A percentile compares a stretch with the other conserved stretches of the same genome.
Evolutionary conservation across 2,797 vertebrate species (phyloP).

Genomic region (Cynopterus sphinx): DNA sequence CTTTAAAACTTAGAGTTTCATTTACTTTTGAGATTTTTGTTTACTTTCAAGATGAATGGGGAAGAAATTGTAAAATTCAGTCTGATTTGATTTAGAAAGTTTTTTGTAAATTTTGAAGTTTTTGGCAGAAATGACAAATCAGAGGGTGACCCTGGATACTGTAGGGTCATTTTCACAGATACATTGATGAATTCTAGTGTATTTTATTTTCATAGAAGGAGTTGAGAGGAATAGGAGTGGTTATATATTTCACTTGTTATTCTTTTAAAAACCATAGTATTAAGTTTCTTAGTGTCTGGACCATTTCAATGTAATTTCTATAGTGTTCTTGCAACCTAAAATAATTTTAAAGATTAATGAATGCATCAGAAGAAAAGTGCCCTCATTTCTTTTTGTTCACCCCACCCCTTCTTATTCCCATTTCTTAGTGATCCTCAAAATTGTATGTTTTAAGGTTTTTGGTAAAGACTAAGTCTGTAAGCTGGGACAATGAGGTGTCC

Average conservation of each 20-base stretch:
- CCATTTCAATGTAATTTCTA: background rate
- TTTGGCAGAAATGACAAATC: background rate
- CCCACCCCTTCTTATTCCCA: background rate
- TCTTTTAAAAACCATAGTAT: constrained; percentile 4
- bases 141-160: background rate
- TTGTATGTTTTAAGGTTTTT: constrained; percentile 20
- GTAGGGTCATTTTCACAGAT: background rate
- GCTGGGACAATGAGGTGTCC: background rate
- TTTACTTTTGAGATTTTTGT: background rate
- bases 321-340: constrained; percentile 7
- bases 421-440: background rate
- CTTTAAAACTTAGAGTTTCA: background rate
- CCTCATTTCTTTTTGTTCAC: background rate
- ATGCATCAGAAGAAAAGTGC: background rate
- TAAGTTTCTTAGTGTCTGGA: constrained; percentile 9
- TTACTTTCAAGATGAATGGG: background rate
- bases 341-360: background rate
- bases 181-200: constrained; percentile 16
- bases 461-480: background rate
- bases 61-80: background rate
- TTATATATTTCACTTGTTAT: constrained; percentile 18
- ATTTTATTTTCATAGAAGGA: constrained; percentile 38
- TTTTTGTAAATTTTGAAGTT: constrained; percentile 24
- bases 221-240: background rate
- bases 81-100: background rate